Conservation (phyloP, 1,140 invertebrate genomes). For the Whitmania pigra region DNA sequence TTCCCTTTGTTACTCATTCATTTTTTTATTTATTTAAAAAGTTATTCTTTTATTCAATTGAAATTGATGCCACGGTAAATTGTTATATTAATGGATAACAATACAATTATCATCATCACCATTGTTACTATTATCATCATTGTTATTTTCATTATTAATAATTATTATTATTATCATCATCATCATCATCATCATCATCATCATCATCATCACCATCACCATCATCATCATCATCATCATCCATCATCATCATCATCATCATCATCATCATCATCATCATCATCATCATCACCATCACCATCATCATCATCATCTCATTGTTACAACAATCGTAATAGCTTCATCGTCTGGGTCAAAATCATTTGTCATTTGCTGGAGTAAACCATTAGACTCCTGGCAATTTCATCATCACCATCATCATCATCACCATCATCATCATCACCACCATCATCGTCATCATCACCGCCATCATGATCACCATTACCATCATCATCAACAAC, state of each 20-base stretch:
- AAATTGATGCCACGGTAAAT: neutral
- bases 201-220: no score
- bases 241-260: no score
- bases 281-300: no score
- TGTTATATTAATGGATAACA: neutral
- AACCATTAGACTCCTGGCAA: neutral
- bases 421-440: conserved; percentile 4
- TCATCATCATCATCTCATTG: neutral
- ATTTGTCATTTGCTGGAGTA: no score
- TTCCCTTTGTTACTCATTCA: neutral
- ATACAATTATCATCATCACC: neutral
- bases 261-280: no score
- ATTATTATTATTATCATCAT: no score
- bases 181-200: no score
- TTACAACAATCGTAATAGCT: neutral
- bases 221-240: no score
- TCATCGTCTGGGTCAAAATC: no score
- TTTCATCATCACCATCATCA: neutral
- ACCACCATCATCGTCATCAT: neutral
- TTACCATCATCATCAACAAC: neutral
- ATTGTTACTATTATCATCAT: no score
- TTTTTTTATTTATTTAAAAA: neutral
- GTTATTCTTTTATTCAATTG: no score
- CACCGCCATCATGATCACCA: neutral
- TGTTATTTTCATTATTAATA: no score